Conservation (phyloP, 2,797 vertebrate genomes). For the Tadarida brasiliensis region DNA sequence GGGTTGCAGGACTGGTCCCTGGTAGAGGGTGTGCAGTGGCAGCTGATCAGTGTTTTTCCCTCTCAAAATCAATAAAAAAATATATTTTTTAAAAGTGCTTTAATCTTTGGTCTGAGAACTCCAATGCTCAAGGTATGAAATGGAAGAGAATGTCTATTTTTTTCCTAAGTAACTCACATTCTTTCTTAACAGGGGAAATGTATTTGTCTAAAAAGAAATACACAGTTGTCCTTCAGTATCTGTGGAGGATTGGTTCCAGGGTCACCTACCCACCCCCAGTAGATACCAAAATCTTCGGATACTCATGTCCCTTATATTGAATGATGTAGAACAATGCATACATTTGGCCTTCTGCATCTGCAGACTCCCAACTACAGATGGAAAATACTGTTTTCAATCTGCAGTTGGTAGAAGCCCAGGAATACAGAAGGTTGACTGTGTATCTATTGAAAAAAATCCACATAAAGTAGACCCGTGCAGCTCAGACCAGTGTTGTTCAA, state of each 20-base stretch:
- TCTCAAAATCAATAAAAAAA: too few species aligned
- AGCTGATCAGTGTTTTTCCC: too few species aligned
- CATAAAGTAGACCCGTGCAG: neutral
- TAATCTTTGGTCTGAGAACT: slow-evolving; percentile 29
- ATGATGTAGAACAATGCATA: neutral
- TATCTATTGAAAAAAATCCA: neutral
- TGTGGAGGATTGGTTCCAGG: neutral
- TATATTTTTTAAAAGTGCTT: neutral
- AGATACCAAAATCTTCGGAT: neutral
- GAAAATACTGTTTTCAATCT: neutral
- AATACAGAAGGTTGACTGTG: neutral
- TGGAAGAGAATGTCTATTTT: neutral
- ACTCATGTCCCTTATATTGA: neutral
- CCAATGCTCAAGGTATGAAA: slow-evolving; percentile 25
- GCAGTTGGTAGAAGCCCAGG: neutral
- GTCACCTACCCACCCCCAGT: too few species aligned
- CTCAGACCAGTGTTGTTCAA: neutral
- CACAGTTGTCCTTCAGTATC: neutral
- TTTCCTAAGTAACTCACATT: neutral
- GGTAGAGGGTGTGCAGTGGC: too few species aligned
- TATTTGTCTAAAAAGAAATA: slow-evolving; percentile 1
- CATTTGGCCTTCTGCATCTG: neutral
- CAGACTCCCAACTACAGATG: neutral
- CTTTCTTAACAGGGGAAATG: slow-evolving; percentile 40
- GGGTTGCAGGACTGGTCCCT: too few species aligned